A percentile compares a stretch with the other conserved stretches of the same genome.
phyloP scores from a whole-genome alignment of 1,140 invertebrate genomes.

The Augochlora pura region DNA sequence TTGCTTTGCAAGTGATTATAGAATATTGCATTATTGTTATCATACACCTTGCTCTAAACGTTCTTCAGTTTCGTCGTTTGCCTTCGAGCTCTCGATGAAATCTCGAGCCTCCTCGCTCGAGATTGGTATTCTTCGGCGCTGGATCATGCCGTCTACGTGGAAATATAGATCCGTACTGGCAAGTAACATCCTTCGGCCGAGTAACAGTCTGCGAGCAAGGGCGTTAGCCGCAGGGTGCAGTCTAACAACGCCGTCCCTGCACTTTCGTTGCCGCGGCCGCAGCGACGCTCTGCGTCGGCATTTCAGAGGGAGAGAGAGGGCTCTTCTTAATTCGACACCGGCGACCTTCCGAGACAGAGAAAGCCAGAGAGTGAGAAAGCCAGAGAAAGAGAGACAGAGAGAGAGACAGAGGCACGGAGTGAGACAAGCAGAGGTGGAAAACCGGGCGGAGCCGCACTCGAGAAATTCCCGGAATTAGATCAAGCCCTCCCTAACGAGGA shows the following conservation, averaged over 20 bases:
- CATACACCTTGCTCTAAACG: too few species aligned
- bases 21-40: too few species aligned
- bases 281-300: background rate
- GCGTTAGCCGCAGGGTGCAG: background rate
- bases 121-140: background rate
- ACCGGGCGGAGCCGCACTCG: background rate
- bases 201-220: background rate
- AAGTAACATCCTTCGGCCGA: background rate
- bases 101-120: background rate
- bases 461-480: slow-evolving; percentile 34
- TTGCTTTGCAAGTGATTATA: too few species aligned
- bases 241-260: background rate
- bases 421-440: background rate
- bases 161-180: too few species aligned
- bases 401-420: too few species aligned
- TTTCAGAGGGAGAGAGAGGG: background rate
- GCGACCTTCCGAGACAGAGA: background rate
- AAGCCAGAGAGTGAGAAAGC: background rate
- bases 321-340: slow-evolving; percentile 27
- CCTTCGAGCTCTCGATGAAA: too few species aligned
- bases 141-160: background rate
- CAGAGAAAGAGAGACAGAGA: too few species aligned
- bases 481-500: slow-evolving; percentile 36
- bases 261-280: background rate
- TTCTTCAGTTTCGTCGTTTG: too few species aligned